phyloP scores from a whole-genome alignment of 2,888 invertebrate genomes.

The Empis livida region DNA sequence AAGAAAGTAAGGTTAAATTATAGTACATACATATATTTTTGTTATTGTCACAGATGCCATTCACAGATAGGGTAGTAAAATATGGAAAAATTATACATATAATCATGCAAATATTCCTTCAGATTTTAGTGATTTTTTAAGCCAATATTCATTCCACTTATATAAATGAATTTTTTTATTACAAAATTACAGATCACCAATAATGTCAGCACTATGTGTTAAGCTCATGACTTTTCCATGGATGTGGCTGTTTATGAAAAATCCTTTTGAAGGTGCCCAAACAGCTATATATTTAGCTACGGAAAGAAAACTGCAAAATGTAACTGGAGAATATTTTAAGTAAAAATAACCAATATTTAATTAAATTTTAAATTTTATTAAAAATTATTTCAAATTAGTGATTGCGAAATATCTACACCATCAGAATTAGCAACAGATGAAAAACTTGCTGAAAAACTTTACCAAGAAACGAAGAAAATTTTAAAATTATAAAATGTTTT shows the following conservation, averaged over 20 bases:
- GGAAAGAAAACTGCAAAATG: conserved; percentile 44
- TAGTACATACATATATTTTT: no score
- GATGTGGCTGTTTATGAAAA: conserved; percentile 55
- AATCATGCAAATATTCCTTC: no score
- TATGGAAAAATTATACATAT: no score
- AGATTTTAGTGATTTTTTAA: no score
- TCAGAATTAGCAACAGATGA: conserved; percentile 42
- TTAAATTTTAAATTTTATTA: conserved; percentile 4
- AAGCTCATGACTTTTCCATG: conserved; percentile 49
- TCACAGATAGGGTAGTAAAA: no score
- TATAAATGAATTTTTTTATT: no score
- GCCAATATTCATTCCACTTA: no score
- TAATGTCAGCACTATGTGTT: conserved; percentile 38
- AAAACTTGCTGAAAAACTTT: conserved; percentile 37
- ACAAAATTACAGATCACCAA: conserved; percentile 26
- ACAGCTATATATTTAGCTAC: conserved; percentile 51
- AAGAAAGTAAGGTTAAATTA: no score
- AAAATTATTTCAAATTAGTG: conserved; percentile 35
- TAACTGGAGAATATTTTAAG: conserved; percentile 56
- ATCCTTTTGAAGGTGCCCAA: conserved; percentile 54
- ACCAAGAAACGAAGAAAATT: conserved; percentile 28
- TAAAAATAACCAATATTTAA: conserved; percentile 26
- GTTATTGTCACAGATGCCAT: no score
- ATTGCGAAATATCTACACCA: conserved; percentile 42
- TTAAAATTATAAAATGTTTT: conserved; percentile 26